Evolutionary conservation across 35 echinoderm and acorn worm genomes (phyloP).

Genomic region (Lytechinus variegatus): DNA sequence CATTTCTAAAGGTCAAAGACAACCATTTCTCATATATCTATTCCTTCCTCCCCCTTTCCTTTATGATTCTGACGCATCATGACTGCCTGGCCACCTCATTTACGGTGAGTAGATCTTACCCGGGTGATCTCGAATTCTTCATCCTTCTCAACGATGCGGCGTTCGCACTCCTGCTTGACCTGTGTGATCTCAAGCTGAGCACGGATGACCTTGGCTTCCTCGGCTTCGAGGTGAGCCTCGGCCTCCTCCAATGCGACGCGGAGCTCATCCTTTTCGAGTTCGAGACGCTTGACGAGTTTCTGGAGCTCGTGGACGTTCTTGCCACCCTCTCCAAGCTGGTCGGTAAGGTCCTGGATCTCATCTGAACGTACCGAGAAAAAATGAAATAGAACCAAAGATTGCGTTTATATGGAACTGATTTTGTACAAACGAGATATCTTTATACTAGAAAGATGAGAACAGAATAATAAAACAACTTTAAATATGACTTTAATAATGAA

Average conservation of each 20-base stretch:
- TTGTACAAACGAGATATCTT: background rate
- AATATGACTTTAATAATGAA: no score
- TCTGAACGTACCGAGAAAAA: constrained; percentile 49
- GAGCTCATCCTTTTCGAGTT: constrained; percentile 98
- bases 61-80: background rate
- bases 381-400: background rate
- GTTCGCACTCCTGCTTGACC: constrained; percentile 83
- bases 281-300: constrained; percentile 87
- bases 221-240: constrained; percentile 73
- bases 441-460: no score
- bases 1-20: background rate
- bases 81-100: background rate
- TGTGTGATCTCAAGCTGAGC: constrained; percentile 88
- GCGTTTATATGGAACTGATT: background rate
- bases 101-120: constrained; percentile 42
- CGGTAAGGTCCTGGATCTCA: constrained; percentile 91
- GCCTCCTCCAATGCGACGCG: constrained; percentile 90
- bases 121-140: constrained; percentile 95
- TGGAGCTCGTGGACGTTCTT: constrained; percentile 91
- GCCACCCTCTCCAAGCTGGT: constrained; percentile 98
- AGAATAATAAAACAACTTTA: no score
- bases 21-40: background rate
- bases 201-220: constrained; percentile 92
- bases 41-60: background rate
- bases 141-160: constrained; percentile 91